These are phyloP conservation scores for Nineta flava DNA, from an alignment of 2,888 invertebrate species.

Conservation along the genomic window DNA sequence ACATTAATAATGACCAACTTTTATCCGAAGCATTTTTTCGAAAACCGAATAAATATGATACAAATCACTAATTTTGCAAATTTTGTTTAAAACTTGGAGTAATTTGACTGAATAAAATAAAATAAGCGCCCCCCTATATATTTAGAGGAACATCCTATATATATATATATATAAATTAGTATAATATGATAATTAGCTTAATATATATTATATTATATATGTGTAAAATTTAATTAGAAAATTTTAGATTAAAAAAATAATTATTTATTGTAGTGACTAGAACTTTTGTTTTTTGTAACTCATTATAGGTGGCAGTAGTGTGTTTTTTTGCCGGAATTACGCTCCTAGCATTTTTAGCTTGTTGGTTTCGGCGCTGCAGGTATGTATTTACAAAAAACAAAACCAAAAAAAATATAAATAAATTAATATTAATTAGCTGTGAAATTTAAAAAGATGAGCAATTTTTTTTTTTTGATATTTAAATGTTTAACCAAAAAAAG, in stretches of 20 bases:
- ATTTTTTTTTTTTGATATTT: neutral
- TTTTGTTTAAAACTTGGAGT: too few relatives aligned
- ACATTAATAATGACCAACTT: too few relatives aligned
- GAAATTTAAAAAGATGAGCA: neutral
- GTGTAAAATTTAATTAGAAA: neutral
- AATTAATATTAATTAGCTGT: neutral
- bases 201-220: neutral
- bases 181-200: neutral
- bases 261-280: neutral
- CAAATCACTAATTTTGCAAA: too few relatives aligned
- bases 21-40: too few relatives aligned
- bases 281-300: neutral
- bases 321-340: conserved; percentile 27
- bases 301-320: conserved; percentile 23
- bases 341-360: conserved; percentile 27
- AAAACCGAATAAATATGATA: too few relatives aligned
- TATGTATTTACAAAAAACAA: conserved; percentile 18
- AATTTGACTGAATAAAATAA: too few relatives aligned
- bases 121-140: too few relatives aligned
- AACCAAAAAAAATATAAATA: neutral
- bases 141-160: too few relatives aligned
- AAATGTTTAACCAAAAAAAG: too few relatives aligned
- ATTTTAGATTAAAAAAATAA: neutral
- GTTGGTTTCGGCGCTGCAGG: conserved; percentile 33
- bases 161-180: neutral